Percentiles rank a stretch among this genome's conserved stretches.
Evolutionary conservation across 1,140 invertebrate species (phyloP).

Genomic region (Drosophila hydei): DNA sequence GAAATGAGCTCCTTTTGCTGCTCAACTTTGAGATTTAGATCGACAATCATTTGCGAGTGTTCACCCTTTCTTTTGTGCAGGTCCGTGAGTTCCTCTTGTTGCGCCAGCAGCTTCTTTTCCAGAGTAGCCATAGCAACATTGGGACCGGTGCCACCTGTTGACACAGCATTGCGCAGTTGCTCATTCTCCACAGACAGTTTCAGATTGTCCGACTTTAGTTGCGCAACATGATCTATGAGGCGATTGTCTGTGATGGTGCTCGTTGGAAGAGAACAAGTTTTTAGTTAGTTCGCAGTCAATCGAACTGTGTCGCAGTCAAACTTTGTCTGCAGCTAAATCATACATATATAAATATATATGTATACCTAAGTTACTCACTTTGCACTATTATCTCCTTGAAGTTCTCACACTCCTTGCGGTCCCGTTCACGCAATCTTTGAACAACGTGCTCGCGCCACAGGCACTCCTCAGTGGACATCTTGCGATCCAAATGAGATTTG

Average conservation of each 20-base stretch:
- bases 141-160: slow-evolving; percentile 77
- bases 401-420: slow-evolving; percentile 85
- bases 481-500: slow-evolving; percentile 9
- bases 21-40: slow-evolving; percentile 93
- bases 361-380: slow-evolving; percentile 83
- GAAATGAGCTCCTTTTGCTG: slow-evolving; percentile 92
- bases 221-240: slow-evolving; percentile 92
- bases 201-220: slow-evolving; percentile 91
- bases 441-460: slow-evolving; percentile 86
- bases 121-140: slow-evolving; percentile 85
- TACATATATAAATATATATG: neutral
- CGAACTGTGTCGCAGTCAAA: neutral
- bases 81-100: slow-evolving; percentile 97
- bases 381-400: slow-evolving; percentile 87
- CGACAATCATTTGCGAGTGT: slow-evolving; percentile 96
- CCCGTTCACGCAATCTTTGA: slow-evolving; percentile 86
- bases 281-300: slow-evolving; percentile 5
- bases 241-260: slow-evolving; percentile 89
- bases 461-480: slow-evolving; percentile 65
- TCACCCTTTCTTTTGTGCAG: slow-evolving; percentile 94
- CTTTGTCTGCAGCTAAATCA: neutral
- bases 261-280: slow-evolving; percentile 25
- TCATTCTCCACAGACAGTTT: slow-evolving; percentile 94
- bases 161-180: slow-evolving; percentile 86
- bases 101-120: slow-evolving; percentile 92